Percentiles rank a stretch among this genome's conserved stretches.
Evolutionary conservation across 37 sponge, comb jelly and placozoan genomes (phyloP).

Genomic region (Corticium candelabrum): DNA sequence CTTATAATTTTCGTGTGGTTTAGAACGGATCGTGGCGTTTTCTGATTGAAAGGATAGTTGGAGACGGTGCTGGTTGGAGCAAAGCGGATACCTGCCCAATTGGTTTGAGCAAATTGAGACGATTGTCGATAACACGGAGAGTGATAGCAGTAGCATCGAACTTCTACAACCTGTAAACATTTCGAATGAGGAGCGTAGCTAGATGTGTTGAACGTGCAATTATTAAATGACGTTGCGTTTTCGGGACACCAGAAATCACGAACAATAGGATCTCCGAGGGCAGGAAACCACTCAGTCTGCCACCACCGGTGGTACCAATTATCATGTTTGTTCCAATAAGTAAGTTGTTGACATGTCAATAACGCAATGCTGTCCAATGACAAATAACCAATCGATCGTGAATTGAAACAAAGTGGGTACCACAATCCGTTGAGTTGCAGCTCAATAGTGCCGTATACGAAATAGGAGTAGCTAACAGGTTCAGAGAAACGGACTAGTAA

Average conservation of each 20-base stretch:
- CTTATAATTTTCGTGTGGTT: not conserved
- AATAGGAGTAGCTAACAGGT: not conserved
- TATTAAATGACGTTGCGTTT: not conserved
- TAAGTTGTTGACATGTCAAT: not conserved
- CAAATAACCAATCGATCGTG: not conserved
- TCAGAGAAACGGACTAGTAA: too few species aligned
- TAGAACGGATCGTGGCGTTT: not conserved
- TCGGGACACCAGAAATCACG: not conserved
- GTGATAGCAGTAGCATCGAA: not conserved
- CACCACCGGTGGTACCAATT: not conserved
- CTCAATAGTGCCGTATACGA: not conserved
- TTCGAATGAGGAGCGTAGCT: not conserved
- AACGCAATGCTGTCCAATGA: not conserved
- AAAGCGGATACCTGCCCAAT: not conserved
- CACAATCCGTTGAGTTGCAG: not conserved
- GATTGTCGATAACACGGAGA: not conserved
- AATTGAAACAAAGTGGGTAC: not conserved
- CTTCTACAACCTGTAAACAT: not conserved
- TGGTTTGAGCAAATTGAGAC: not conserved
- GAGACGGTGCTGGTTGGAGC: not conserved
- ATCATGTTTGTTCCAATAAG: not conserved
- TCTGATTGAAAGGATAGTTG: not conserved
- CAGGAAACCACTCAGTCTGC: not conserved
- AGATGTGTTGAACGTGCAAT: not conserved
- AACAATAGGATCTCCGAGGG: not conserved